phyloP scores from a whole-genome alignment of 2,888 invertebrate species.

The Phaedon cochleariae region DNA sequence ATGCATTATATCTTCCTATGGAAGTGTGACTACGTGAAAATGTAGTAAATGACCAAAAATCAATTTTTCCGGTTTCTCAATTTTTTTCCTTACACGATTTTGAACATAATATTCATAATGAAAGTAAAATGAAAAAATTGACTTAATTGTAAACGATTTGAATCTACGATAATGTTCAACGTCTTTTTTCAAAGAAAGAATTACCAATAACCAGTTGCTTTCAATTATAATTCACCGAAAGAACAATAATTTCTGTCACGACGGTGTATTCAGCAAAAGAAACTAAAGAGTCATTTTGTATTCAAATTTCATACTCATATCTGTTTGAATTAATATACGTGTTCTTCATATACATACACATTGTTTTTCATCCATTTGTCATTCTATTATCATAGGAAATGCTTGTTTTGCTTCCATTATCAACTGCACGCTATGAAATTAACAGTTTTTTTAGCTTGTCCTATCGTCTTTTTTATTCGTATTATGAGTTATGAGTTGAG shows the following conservation, averaged over 20 bases:
- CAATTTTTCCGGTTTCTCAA: no score
- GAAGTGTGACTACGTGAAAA: no score
- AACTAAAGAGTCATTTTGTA: background rate
- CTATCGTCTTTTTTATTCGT: constrained; percentile 17
- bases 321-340: background rate
- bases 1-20: no score
- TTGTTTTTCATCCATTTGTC: constrained; percentile 13
- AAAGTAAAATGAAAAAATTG: no score
- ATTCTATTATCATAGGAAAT: constrained; percentile 4
- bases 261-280: background rate
- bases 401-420: constrained; percentile 21
- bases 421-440: constrained; percentile 18
- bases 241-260: background rate
- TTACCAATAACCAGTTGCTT: no score
- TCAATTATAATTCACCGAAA: no score
- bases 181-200: no score
- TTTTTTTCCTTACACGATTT: no score
- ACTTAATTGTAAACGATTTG: no score
- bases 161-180: no score
- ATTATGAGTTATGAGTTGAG: background rate
- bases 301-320: background rate
- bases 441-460: constrained; percentile 22
- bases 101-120: no score
- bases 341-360: background rate
- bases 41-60: no score